Evolutionary conservation across 1,140 invertebrate genomes (phyloP).

Genomic region (Pseudomyrmex cubaensis): DNA sequence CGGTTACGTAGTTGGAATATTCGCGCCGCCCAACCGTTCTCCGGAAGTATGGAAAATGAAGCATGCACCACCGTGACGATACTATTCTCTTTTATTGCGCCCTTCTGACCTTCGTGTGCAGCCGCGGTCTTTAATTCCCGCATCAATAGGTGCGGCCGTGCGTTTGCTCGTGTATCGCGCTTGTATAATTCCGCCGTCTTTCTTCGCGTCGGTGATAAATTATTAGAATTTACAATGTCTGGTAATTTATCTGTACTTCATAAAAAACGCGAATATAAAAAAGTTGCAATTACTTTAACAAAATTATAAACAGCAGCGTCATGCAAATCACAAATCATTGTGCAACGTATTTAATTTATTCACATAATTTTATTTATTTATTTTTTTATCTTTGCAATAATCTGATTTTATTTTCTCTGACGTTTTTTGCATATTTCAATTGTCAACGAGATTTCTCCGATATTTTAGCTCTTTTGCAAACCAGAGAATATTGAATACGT

Average conservation of each 20-base stretch:
- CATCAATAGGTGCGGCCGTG: background rate
- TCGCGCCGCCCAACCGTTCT: background rate
- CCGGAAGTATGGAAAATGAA: constrained; percentile 19
- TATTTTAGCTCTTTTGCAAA: too few species aligned
- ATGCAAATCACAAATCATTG: too few species aligned
- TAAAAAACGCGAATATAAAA: background rate
- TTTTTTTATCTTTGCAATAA: too few species aligned
- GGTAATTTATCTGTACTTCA: too few species aligned
- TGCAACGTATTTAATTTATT: too few species aligned
- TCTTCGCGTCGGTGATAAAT: background rate
- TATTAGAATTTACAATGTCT: too few species aligned
- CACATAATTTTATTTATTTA: too few species aligned
- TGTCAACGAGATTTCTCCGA: too few species aligned
- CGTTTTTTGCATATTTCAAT: too few species aligned
- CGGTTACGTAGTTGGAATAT: constrained; percentile 25
- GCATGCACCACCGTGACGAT: background rate
- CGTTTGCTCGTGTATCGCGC: background rate
- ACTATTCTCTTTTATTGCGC: constrained; percentile 24
- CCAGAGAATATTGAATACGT: too few species aligned
- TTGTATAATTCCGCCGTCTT: background rate
- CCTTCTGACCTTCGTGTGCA: constrained; percentile 2
- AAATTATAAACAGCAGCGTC: background rate
- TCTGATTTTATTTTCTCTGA: too few species aligned
- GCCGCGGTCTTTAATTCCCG: background rate
- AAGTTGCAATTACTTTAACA: background rate